Evolutionary conservation across 1,140 invertebrate species (phyloP).

Genomic region (Odontomachus brunneus): DNA sequence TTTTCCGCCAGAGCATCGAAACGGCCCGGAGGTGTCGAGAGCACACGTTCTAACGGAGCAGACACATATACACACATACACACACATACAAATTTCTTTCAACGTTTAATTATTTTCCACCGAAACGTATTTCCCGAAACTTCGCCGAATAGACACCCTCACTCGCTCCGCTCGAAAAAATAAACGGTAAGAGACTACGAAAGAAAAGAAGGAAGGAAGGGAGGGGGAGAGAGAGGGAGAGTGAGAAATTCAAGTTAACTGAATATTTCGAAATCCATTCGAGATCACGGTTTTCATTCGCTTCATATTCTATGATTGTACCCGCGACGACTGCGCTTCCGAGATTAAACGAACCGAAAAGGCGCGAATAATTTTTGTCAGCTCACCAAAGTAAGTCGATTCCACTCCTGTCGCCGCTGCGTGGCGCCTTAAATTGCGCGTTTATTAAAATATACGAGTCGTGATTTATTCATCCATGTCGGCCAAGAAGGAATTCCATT

Average conservation of each 20-base stretch:
- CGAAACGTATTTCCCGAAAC: too few relatives aligned
- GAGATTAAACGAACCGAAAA: background rate
- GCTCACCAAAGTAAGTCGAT: too few relatives aligned
- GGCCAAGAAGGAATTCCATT: background rate
- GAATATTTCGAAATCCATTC: background rate
- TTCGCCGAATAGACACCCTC: too few relatives aligned
- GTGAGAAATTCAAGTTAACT: background rate
- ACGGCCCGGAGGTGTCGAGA: too few relatives aligned
- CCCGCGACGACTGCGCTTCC: background rate
- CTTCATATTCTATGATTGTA: background rate
- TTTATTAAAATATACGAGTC: background rate
- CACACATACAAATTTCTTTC: background rate
- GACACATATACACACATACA: too few relatives aligned
- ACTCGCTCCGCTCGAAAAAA: background rate
- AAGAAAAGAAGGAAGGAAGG: too few relatives aligned
- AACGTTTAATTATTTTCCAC: background rate
- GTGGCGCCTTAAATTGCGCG: background rate
- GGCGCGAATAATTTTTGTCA: background rate
- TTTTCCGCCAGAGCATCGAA: too few relatives aligned
- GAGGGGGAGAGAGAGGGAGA: too few relatives aligned
- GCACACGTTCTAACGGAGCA: too few relatives aligned
- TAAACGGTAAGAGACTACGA: background rate
- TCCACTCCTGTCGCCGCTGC: background rate
- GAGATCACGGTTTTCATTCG: background rate
- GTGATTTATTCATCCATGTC: conserved; percentile 2